Evolutionary conservation across 1,140 invertebrate species (phyloP).

Genomic region (Hyles vespertilio): DNA sequence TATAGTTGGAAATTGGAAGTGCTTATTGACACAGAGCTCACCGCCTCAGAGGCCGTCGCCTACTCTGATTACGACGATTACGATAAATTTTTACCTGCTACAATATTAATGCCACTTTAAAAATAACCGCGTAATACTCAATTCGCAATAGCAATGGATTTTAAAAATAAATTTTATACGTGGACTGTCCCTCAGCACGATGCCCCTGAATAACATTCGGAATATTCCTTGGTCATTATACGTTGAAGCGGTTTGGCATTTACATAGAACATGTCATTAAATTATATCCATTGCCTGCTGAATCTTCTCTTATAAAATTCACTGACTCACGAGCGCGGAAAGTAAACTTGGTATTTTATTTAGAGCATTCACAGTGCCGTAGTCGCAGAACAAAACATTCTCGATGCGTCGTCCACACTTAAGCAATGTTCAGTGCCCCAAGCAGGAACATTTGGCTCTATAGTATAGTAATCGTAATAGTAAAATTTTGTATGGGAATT

Average conservation of each 20-base stretch:
- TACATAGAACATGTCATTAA: conserved; percentile 32
- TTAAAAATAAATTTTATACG: conserved; percentile 36
- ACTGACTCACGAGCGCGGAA: conserved; percentile 15
- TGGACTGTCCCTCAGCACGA: conserved; percentile 24
- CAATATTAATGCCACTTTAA: conserved; percentile 40
- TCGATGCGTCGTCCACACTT: too few relatives aligned
- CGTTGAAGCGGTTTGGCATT: conserved; percentile 24
- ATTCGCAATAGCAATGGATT: conserved; percentile 32
- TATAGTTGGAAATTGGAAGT: neutral
- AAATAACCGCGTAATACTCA: conserved; percentile 43
- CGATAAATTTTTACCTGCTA: conserved; percentile 38
- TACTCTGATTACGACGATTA: conserved; percentile 38
- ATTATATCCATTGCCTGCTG: conserved; percentile 18
- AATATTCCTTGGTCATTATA: conserved; percentile 30
- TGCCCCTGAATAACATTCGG: conserved; percentile 33
- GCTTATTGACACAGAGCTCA: conserved; percentile 5
- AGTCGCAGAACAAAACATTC: too few relatives aligned
- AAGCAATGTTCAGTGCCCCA: too few relatives aligned
- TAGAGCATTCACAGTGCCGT: conserved; percentile 5
- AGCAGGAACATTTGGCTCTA: too few relatives aligned
- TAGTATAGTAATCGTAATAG: too few relatives aligned
- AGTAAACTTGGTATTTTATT: conserved; percentile 16
- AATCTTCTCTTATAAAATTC: conserved; percentile 24
- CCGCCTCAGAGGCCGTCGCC: conserved; percentile 34
- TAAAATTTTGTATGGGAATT: too few relatives aligned